Evolutionary conservation across 2,888 invertebrate genomes (phyloP).

Genomic region (Dermolepida albohirtum): DNA sequence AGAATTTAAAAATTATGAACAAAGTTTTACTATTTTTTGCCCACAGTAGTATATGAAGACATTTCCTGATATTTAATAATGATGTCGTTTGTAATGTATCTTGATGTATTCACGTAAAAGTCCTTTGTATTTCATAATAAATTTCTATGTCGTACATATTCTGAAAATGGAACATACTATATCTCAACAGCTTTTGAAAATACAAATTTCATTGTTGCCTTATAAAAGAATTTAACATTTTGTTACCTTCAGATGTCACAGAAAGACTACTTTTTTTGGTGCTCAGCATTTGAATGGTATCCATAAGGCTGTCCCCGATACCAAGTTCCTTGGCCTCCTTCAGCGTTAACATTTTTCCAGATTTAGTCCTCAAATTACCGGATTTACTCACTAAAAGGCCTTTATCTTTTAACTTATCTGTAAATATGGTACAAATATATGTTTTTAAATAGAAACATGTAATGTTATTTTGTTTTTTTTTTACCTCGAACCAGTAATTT

Average conservation of each 20-base stretch:
- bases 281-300: background rate
- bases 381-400: conserved; percentile 47
- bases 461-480: background rate
- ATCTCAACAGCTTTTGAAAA: too few relatives aligned
- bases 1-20: too few relatives aligned
- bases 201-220: too few relatives aligned
- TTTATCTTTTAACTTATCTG: conserved; percentile 44
- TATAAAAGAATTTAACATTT: too few relatives aligned
- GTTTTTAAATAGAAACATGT: background rate
- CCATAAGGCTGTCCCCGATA: background rate
- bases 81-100: too few relatives aligned
- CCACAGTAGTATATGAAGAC: too few relatives aligned
- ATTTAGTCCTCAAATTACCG: conserved; percentile 43
- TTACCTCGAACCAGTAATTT: conserved; percentile 41
- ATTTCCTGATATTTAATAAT: too few relatives aligned
- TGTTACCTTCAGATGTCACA: background rate
- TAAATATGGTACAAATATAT: background rate
- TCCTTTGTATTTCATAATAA: too few relatives aligned
- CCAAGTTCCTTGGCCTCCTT: conserved; percentile 41
- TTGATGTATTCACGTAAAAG: too few relatives aligned
- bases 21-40: too few relatives aligned
- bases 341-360: conserved; percentile 36
- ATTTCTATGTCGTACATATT: too few relatives aligned
- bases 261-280: conserved; percentile 3
- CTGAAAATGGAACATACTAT: too few relatives aligned